Evolutionary conservation across 1,140 invertebrate genomes (phyloP).

Genomic region (Coenobita brevimanus): DNA sequence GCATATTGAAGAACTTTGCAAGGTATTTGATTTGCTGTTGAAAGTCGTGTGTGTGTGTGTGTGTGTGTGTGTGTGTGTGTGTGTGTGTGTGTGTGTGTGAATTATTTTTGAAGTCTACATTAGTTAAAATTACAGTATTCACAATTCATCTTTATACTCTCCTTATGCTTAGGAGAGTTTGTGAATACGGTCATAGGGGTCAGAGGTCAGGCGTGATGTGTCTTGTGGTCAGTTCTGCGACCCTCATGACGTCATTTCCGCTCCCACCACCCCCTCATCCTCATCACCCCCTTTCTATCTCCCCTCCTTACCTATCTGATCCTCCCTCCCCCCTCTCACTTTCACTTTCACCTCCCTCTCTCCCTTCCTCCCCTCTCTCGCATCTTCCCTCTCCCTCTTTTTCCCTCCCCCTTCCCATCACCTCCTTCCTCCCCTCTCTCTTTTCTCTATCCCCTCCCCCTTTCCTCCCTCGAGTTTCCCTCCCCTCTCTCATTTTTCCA

Average conservation of each 20-base stretch:
- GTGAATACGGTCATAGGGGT: constrained; percentile 6
- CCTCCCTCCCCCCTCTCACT: too few species aligned
- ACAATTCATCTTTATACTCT: too few species aligned
- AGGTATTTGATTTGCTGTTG: too few species aligned
- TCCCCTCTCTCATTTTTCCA: background rate
- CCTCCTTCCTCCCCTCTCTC: background rate
- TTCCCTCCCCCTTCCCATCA: background rate
- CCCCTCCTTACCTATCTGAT: too few species aligned
- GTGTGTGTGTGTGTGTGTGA: constrained; percentile 22
- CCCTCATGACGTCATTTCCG: constrained; percentile 28
- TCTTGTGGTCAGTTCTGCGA: too few species aligned
- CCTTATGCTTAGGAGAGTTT: too few species aligned
- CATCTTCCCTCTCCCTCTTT: background rate
- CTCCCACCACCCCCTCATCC: background rate
- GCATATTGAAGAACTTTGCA: too few species aligned
- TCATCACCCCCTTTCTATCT: background rate
- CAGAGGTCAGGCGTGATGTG: too few species aligned
- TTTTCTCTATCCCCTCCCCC: background rate
- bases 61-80: constrained; percentile 2
- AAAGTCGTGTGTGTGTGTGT: constrained; percentile 7
- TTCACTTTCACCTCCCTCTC: too few species aligned
- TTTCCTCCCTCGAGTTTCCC: background rate
- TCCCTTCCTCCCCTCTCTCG: background rate
- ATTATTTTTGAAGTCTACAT: too few species aligned
- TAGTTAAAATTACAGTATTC: too few species aligned